A percentile compares a stretch with the other conserved stretches of the same genome.
Evolutionary conservation across 2,113 vertebrate genomes (phyloP).

Genomic region (Gnathonemus longibarbis): DNA sequence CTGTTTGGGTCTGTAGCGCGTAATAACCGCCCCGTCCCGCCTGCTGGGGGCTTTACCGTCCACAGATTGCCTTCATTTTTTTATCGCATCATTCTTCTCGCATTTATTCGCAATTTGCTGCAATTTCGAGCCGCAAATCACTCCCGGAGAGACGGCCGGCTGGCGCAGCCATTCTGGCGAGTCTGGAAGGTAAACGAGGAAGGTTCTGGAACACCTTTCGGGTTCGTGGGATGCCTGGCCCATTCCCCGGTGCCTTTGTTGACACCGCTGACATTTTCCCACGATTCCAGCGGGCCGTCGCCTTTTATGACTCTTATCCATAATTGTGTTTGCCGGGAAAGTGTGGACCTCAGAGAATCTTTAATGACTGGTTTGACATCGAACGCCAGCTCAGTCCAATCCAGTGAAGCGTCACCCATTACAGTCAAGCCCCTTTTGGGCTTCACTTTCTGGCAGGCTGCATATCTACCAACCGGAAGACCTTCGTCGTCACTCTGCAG

Average conservation of each 20-base stretch:
- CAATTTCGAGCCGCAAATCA: conserved; percentile 24
- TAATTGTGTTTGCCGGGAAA: background rate
- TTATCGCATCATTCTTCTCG: conserved; percentile 30
- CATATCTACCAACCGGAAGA: background rate
- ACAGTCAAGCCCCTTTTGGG: background rate
- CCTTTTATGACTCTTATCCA: conserved; percentile 32
- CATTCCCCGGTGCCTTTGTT: conserved; percentile 12
- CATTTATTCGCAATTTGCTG: conserved; percentile 26
- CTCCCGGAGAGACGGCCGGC: conserved; percentile 25
- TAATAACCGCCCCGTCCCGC: conserved; percentile 27
- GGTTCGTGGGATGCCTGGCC: conserved; percentile 9
- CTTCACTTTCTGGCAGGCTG: background rate
- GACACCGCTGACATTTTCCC: conserved; percentile 33
- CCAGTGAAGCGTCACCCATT: background rate
- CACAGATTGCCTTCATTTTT: conserved; percentile 27
- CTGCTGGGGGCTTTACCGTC: conserved; percentile 25
- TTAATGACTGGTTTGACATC: background rate
- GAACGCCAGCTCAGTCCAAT: background rate
- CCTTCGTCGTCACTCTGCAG: background rate
- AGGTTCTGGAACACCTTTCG: conserved; percentile 27
- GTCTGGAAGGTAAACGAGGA: conserved; percentile 29
- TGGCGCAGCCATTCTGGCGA: conserved; percentile 18
- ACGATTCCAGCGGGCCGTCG: conserved; percentile 22
- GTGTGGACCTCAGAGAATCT: background rate
- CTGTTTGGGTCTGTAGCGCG: conserved; percentile 35